phyloP scores from a whole-genome alignment of 1,140 invertebrate species.

The Diploscapter pachys region DNA sequence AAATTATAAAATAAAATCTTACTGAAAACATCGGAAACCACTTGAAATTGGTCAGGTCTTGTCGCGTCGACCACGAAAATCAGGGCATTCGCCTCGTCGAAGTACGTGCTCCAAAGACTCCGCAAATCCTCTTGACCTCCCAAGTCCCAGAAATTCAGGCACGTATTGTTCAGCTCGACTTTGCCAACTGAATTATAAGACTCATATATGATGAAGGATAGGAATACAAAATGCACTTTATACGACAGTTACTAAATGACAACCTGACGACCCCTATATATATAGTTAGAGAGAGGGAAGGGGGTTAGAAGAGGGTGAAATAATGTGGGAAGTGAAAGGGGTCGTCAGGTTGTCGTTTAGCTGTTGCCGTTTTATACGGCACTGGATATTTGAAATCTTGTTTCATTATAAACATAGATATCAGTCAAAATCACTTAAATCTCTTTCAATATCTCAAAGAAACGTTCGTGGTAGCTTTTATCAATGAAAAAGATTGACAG shows the following conservation, averaged over 20 bases:
- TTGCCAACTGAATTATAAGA: constrained; percentile 71
- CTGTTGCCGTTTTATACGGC: too few relatives aligned
- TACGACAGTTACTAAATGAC: too few relatives aligned
- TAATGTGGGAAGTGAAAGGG: too few relatives aligned
- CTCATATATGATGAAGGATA: too few relatives aligned
- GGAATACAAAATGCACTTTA: too few relatives aligned
- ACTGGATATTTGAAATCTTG: constrained; percentile 23
- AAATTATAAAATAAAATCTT: constrained; percentile 75
- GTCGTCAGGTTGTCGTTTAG: too few relatives aligned
- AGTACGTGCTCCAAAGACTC: constrained; percentile 99
- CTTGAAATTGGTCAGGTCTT: constrained; percentile 65
- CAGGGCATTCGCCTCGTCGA: constrained; percentile 95
- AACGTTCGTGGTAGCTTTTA: background rate
- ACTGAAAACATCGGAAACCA: constrained; percentile 85
- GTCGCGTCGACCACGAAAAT: constrained; percentile 86
- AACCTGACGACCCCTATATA: too few relatives aligned
- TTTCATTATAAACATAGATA: background rate
- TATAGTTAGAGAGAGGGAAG: too few relatives aligned
- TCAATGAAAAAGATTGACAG: background rate
- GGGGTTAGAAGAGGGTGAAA: too few relatives aligned
- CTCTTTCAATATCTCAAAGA: background rate
- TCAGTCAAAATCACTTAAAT: too few relatives aligned
- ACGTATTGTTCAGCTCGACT: constrained; percentile 82
- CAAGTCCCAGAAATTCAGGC: constrained; percentile 96
- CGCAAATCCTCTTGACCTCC: constrained; percentile 97